These are phyloP conservation scores for Apteryx mantelli DNA, from an alignment of 2,113 vertebrate genomes.

Conservation along the genomic window DNA sequence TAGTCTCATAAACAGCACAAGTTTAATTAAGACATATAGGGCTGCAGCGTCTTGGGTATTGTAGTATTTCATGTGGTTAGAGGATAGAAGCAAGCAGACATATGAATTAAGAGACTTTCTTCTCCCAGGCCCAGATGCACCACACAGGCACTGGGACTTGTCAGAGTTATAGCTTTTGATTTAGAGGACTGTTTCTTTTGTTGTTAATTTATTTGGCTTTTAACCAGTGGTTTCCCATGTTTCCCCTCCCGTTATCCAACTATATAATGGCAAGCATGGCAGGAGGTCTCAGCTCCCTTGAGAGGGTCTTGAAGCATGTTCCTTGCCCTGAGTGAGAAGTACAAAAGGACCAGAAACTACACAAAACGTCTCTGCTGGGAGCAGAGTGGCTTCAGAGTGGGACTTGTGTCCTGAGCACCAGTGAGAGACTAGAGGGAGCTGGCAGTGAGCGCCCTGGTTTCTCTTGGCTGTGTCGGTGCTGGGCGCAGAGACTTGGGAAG, in stretches of 20 bases:
- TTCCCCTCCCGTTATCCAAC: neutral
- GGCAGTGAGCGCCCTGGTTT: neutral
- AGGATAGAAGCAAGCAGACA: neutral
- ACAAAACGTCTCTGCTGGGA: neutral
- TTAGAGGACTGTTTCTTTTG: conserved; percentile 1
- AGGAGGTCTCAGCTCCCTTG: neutral
- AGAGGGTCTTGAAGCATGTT: neutral
- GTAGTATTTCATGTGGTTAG: neutral
- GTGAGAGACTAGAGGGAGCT: neutral
- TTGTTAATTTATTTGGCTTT: conserved; percentile 25
- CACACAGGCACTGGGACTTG: neutral
- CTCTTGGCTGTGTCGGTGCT: neutral
- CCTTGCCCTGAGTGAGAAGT: neutral
- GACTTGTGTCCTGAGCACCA: neutral
- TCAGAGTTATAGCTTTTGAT: neutral
- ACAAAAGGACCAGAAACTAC: neutral
- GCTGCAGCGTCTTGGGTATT: neutral
- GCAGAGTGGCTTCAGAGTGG: neutral
- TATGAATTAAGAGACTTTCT: neutral
- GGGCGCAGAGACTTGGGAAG: neutral
- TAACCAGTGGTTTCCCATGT: conserved; percentile 4
- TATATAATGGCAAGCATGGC: neutral
- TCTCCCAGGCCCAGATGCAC: neutral
- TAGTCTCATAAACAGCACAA: neutral
- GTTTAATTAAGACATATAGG: neutral